Evolutionary conservation across 2,888 invertebrate genomes (phyloP), one percentile per base, ranked within the genome.

Genomic region (Hyalella azteca): DNA sequence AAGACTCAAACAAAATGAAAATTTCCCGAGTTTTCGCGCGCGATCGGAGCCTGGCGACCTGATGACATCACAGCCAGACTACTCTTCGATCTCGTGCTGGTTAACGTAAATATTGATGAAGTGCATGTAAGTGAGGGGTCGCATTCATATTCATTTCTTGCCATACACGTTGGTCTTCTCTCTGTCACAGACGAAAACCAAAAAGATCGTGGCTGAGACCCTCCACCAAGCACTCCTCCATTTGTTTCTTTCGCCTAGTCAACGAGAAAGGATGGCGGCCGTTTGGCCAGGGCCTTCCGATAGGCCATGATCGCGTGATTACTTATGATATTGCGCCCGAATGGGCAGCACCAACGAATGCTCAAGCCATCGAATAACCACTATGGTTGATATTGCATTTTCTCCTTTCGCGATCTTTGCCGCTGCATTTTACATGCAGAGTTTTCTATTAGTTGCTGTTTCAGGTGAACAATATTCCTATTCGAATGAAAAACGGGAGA

Each of bases 231-330:
- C 66, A 66, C 66, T 66, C 29, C 66, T 66, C 66, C 36, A 66
- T 66, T 66, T 66, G 66, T 66, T 66, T 66, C 66, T 36, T 66
- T 66, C 36, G 22, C 66, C 66, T 66, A 66, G 66, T 66, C 66
- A 66, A 66, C 66, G 66, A 66, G 66, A 66, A 66, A 66, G 66
- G 66, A 66, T 66, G 66, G 66, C 11, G 45, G 66, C 36, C 39
- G 29, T 22, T 66, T 36, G 19, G 66, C 36, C 36, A 22, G 19
- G 29, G 66, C 29, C 66, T 29, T 32, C 29, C 66, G 66, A 66
- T 66, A 66, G 66, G 66, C 32, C 36, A 66, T 66, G 66, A 66
- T 66, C 66, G 32, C n/a, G 36, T 66, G 66, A 66, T 66, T 66
- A 66, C 66, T 66, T 66, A 66, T 66, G 66, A 66, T 66, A 66